phyloP scores from a whole-genome alignment of 1,140 invertebrate genomes.

The fruit fly (Drosophila melanogaster) region Release_6_plus_ISO1_MT NT_033777.3:21465501-21466000 shows the following conservation, averaged over 20 bases:
- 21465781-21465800: conserved; percentile 26
- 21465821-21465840: not conserved
- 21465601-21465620: conserved; percentile 52
- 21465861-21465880: conserved; percentile 9
- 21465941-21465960: not conserved
- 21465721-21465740: conserved; percentile 84
- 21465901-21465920: conserved; percentile 84
- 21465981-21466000: conserved; percentile 83
- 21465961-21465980: conserved; percentile 32
- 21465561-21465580: conserved; percentile 65
- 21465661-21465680: conserved; percentile 79
- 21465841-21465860: conserved; percentile 6
- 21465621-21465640: conserved; percentile 75
- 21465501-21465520: conserved; percentile 20
- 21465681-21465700: conserved; percentile 67
- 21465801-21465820: conserved; percentile 24
- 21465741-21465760: conserved; percentile 83
- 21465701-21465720: conserved; percentile 69
- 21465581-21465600: conserved; percentile 80
- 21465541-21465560: conserved; percentile 12
- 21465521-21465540: conserved; percentile 6
- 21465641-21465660: conserved; percentile 82
- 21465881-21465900: conserved; percentile 65
- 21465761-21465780: conserved; percentile 66
- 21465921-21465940: conserved; percentile 67